phyloP scores from a whole-genome alignment of 2,797 vertebrate species.

The Myotis myotis region DNA sequence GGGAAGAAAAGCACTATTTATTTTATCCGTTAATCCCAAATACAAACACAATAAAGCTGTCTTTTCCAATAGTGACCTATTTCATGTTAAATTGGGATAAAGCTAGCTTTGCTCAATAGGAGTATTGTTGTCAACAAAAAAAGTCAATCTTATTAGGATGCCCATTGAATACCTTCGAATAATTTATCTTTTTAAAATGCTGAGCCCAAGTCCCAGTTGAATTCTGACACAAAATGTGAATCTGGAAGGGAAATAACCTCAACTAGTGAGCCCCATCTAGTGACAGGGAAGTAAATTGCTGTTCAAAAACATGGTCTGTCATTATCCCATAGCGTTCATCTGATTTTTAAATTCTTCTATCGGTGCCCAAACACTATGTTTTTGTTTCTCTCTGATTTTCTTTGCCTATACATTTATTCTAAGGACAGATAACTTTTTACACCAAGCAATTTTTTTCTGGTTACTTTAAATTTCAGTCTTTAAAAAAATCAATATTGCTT shows the following conservation, averaged over 20 bases:
- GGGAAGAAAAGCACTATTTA: slow-evolving; percentile 87
- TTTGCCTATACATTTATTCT: not conserved
- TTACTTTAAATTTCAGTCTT: slow-evolving; percentile 19
- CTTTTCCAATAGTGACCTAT: slow-evolving; percentile 86
- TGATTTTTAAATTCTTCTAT: not conserved
- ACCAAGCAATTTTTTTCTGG: not conserved
- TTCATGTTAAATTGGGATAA: slow-evolving; percentile 84
- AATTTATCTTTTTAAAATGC: slow-evolving; percentile 66
- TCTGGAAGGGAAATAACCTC: slow-evolving; percentile 74
- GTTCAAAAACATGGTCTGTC: not conserved
- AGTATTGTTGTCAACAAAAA: slow-evolving; percentile 78
- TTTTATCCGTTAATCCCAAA: slow-evolving; percentile 85
- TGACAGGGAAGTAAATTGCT: slow-evolving; percentile 77
- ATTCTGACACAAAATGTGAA: not conserved
- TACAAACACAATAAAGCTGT: slow-evolving; percentile 86
- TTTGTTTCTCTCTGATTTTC: not conserved
- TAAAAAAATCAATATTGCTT: slow-evolving; percentile 16
- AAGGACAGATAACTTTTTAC: not conserved
- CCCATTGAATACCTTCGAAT: slow-evolving; percentile 71
- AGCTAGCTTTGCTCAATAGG: slow-evolving; percentile 80
- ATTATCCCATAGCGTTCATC: not conserved
- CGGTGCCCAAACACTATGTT: not conserved
- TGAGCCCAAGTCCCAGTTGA: slow-evolving; percentile 12
- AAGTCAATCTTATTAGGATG: slow-evolving; percentile 74
- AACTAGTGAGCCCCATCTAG: slow-evolving; percentile 84